Evolutionary conservation across 1,140 invertebrate species (phyloP).

Genomic region (Drosophila pandora): DNA sequence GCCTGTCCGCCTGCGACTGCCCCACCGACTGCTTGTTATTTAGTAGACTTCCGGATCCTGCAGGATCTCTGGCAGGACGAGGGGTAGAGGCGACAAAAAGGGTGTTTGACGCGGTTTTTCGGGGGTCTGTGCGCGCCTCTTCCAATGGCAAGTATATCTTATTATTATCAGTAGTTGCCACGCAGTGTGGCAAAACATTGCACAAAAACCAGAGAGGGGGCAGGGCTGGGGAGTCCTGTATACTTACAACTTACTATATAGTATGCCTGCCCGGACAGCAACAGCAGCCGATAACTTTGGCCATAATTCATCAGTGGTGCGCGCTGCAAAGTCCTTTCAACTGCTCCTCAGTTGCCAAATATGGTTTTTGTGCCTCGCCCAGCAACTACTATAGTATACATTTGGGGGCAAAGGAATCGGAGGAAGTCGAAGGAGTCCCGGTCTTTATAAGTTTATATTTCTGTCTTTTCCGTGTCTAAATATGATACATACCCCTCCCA

Average conservation of each 20-base stretch:
- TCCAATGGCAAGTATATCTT: constrained; percentile 45
- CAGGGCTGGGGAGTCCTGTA: not conserved
- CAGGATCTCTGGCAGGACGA: not conserved
- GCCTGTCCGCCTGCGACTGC: constrained; percentile 7
- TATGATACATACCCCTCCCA: constrained; percentile 66
- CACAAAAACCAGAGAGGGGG: constrained; percentile 6
- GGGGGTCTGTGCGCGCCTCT: constrained; percentile 10
- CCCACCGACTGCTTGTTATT: constrained; percentile 18
- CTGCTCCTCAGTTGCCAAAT: constrained; percentile 75
- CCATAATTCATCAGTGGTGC: constrained; percentile 65
- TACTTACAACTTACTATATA: not conserved
- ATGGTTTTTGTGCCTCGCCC: constrained; percentile 52
- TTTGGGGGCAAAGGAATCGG: not conserved
- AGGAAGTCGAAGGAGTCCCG: constrained; percentile 6
- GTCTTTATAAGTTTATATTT: constrained; percentile 78
- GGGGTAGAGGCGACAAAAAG: not conserved
- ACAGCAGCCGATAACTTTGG: constrained; percentile 63
- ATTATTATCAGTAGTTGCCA: constrained; percentile 72
- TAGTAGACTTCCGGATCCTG: constrained; percentile 33
- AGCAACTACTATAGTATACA: constrained; percentile 25
- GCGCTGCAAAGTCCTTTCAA: constrained; percentile 71
- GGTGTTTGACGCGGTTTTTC: constrained; percentile 4
- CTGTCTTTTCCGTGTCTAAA: constrained; percentile 73
- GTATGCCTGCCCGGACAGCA: constrained; percentile 1
- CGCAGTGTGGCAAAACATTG: constrained; percentile 49